These are phyloP conservation scores for Steinernema carpocapsae DNA, from an alignment of 2,888 invertebrate species.

Conservation along the genomic window DNA sequence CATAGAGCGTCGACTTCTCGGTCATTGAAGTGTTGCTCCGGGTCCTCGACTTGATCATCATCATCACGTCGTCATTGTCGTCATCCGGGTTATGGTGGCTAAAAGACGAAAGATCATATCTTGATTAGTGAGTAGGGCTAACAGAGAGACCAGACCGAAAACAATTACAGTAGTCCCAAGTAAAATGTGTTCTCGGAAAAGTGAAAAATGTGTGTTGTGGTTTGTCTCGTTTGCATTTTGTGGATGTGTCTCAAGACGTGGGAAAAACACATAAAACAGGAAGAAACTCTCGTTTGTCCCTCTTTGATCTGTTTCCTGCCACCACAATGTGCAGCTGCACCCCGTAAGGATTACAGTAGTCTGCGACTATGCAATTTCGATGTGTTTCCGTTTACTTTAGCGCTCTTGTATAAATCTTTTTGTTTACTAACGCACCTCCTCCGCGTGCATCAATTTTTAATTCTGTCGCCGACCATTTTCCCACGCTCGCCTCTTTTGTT, in stretches of 20 bases:
- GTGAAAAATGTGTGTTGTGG: no score
- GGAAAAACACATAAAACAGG: no score
- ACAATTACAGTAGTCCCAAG: no score
- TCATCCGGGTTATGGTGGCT: conserved; percentile 14
- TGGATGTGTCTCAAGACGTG: no score
- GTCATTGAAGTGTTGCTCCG: conserved; percentile 29
- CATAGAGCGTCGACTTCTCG: conserved; percentile 21
- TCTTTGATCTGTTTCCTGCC: neutral
- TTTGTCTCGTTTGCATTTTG: no score
- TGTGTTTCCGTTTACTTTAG: neutral
- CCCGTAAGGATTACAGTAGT: no score
- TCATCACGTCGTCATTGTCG: conserved; percentile 1
- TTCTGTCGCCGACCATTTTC: conserved; percentile 9
- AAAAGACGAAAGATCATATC: conserved; percentile 2
- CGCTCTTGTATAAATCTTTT: conserved; percentile 5
- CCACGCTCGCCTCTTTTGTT: neutral
- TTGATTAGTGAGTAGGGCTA: neutral
- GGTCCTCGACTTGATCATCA: conserved; percentile 26
- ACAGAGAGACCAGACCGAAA: no score
- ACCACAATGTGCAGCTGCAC: neutral
- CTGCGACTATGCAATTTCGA: no score
- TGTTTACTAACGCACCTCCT: conserved; percentile 24
- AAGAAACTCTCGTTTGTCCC: neutral
- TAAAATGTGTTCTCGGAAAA: no score
- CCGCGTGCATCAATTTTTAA: conserved; percentile 22